Conservation (phyloP, 2,113 vertebrate species). For the Benitochromis conjunctus region DNA sequence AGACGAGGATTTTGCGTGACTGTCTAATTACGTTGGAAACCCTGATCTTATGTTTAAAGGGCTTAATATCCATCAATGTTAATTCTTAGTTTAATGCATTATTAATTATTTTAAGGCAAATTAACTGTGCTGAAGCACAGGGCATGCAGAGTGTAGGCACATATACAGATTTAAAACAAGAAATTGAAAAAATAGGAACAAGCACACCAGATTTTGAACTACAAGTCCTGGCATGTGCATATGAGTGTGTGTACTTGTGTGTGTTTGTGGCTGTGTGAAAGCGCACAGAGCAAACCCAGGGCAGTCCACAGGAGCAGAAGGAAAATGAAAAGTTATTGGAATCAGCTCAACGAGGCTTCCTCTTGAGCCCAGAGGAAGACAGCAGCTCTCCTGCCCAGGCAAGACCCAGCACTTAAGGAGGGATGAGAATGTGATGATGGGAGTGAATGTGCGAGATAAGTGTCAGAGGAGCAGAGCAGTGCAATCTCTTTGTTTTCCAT, state of each 20-base stretch:
- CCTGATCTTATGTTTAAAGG: background rate
- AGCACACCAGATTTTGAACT: background rate
- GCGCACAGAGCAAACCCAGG: background rate
- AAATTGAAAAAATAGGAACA: background rate
- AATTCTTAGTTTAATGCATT: background rate
- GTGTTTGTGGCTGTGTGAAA: background rate
- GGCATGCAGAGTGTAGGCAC: background rate
- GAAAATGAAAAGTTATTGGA: slow-evolving; percentile 36
- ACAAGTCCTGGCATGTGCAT: background rate
- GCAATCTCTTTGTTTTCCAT: slow-evolving; percentile 16
- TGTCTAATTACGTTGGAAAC: background rate
- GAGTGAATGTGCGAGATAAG: slow-evolving; percentile 1
- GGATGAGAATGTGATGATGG: slow-evolving; percentile 6
- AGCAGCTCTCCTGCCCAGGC: slow-evolving; percentile 16
- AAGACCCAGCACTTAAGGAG: slow-evolving; percentile 3
- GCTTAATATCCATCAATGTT: background rate
- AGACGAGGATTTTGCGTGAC: background rate
- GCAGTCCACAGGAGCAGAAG: background rate
- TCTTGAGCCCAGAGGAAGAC: slow-evolving; percentile 23
- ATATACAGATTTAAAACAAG: background rate
- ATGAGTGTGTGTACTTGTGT: background rate
- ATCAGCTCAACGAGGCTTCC: slow-evolving; percentile 10
- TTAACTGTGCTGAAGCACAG: background rate
- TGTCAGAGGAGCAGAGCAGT: background rate
- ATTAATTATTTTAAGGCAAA: background rate